These are phyloP conservation scores for Neogobius melanostomus DNA, from an alignment of 2,113 vertebrate genomes.

Conservation along the genomic window DNA sequence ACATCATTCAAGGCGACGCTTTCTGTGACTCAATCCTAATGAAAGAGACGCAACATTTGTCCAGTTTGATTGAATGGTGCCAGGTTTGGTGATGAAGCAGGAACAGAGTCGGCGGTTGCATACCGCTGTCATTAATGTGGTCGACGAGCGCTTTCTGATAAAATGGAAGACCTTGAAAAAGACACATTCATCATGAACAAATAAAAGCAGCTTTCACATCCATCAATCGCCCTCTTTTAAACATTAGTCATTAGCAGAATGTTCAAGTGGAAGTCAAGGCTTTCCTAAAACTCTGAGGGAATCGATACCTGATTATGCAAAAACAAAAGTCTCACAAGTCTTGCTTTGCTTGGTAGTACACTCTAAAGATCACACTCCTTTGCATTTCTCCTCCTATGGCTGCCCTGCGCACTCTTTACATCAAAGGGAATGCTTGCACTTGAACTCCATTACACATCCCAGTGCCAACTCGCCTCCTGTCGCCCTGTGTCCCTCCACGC, in stretches of 20 bases:
- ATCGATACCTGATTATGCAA: too few species aligned
- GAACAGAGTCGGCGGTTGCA: neutral
- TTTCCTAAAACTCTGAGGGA: too few species aligned
- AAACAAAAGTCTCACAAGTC: too few species aligned
- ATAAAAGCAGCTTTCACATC: neutral
- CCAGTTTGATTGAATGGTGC: neutral
- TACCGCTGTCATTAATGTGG: neutral
- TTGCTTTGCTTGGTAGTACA: too few species aligned
- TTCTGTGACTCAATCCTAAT: too few species aligned
- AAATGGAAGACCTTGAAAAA: neutral
- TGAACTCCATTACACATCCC: neutral
- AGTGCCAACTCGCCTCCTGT: neutral
- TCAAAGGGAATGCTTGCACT: neutral
- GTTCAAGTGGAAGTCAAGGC: neutral
- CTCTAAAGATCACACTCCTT: too few species aligned
- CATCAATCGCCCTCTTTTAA: neutral
- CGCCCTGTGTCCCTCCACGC: conserved; percentile 10
- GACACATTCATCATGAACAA: neutral
- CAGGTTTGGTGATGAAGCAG: neutral
- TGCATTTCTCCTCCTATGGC: too few species aligned
- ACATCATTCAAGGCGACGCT: too few species aligned
- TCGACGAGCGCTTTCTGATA: neutral
- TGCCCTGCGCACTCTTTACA: neutral
- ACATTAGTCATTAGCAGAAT: neutral
- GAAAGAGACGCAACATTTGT: neutral